A percentile compares a stretch with the other conserved stretches of the same genome.
phyloP scores from a whole-genome alignment of 2,113 vertebrate species.

The Macaca mulatta region DNA sequence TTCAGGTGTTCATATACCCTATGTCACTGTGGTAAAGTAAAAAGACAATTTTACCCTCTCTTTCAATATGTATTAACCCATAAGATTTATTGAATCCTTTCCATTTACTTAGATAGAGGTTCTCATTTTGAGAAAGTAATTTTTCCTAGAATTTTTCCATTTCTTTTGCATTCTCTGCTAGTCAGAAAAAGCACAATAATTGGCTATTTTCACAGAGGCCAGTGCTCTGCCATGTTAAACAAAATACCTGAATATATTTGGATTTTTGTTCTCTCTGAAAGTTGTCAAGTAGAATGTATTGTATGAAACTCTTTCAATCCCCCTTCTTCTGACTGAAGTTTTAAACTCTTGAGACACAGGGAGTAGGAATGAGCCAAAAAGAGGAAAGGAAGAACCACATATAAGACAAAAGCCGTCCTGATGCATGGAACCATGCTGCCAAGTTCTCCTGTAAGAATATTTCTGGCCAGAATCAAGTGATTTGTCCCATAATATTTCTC shows the following conservation, averaged over 20 bases:
- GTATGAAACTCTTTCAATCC: not conserved
- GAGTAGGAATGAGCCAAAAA: not conserved
- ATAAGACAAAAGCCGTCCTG: not conserved
- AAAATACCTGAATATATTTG: not conserved
- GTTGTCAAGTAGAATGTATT: too few relatives aligned
- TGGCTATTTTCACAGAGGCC: not conserved
- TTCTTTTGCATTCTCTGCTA: not conserved
- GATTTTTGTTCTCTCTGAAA: not conserved
- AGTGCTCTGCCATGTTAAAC: not conserved
- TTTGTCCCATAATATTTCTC: not conserved
- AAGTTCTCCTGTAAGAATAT: not conserved
- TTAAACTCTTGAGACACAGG: not conserved
- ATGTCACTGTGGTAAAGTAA: not conserved
- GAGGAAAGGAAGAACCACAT: not conserved
- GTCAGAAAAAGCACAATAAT: not conserved
- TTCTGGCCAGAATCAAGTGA: not conserved
- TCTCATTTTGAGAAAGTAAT: not conserved
- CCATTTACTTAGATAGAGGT: not conserved
- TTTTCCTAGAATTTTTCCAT: not conserved
- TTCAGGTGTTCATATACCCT: not conserved
- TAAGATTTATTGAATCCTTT: not conserved
- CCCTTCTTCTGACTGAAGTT: not conserved
- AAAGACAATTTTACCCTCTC: not conserved
- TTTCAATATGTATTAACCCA: not conserved
- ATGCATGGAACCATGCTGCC: fast-evolving